Percentiles rank a stretch among this genome's conserved stretches.
Conservation (phyloP, 2,888 invertebrate species). For the Boloria selene region DNA sequence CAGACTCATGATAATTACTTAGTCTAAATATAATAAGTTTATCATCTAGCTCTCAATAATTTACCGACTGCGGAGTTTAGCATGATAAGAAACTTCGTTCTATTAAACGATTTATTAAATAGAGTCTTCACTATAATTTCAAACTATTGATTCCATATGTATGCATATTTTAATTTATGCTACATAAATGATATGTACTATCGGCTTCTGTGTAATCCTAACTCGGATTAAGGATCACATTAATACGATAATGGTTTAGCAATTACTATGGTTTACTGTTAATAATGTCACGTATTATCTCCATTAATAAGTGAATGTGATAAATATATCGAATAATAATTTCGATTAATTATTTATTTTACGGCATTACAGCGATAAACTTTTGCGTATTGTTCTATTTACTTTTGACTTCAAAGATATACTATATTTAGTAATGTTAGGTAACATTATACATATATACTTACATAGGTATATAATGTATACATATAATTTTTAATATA, state of each 20-base stretch:
- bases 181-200: constrained; percentile 7
- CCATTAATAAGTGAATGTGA: not conserved
- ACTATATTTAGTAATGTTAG: not conserved
- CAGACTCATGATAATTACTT: too few species aligned
- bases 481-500: too few species aligned
- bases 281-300: constrained; percentile 2
- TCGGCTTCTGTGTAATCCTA: constrained; percentile 17
- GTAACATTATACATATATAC: too few species aligned
- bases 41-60: too few species aligned
- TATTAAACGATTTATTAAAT: not conserved
- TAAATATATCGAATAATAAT: too few species aligned
- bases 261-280: constrained; percentile 12
- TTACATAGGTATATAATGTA: too few species aligned
- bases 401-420: not conserved
- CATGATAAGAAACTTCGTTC: too few species aligned
- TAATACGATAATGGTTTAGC: constrained; percentile 11
- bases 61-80: too few species aligned
- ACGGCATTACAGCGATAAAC: too few species aligned
- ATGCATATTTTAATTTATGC: constrained; percentile 12
- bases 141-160: constrained; percentile 6
- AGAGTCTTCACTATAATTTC: not conserved
- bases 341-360: too few species aligned
- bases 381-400: too few species aligned
- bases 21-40: too few species aligned
- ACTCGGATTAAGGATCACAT: constrained; percentile 12